Conservation (phyloP, 2,113 vertebrate genomes). For the Chiloscyllium plagiosum region DNA sequence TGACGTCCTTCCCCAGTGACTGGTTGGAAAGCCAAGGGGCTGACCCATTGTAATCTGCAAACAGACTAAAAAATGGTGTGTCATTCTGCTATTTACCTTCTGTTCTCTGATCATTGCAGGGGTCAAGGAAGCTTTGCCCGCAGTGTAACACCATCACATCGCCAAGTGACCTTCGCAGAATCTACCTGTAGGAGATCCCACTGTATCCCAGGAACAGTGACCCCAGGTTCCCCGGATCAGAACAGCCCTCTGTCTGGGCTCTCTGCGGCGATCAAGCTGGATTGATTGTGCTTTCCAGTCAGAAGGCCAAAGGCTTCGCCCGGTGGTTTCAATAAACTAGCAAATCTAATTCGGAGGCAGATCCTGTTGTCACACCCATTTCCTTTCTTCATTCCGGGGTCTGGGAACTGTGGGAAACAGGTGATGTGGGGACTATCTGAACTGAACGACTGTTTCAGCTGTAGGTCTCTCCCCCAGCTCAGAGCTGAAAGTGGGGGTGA, state of each 20-base stretch:
- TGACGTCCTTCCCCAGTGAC: neutral
- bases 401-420: no score
- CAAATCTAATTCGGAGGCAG: no score
- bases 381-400: no score
- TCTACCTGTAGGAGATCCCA: constrained; percentile 58
- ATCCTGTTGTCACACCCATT: no score
- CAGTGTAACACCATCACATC: constrained; percentile 75
- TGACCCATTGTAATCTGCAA: neutral
- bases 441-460: no score
- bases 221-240: neutral
- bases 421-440: neutral
- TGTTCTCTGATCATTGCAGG: constrained; percentile 46
- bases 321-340: no score
- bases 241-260: neutral
- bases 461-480: neutral
- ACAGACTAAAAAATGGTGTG: neutral
- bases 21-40: neutral
- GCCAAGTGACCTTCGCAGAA: constrained; percentile 66
- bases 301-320: no score
- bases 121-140: constrained; percentile 69
- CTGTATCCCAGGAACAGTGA: neutral
- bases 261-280: neutral
- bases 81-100: neutral
- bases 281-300: no score
- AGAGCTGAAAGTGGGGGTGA: neutral